These are phyloP conservation scores for Abrostola tripartita DNA, from an alignment of 2,888 invertebrate genomes.

Conservation along the genomic window DNA sequence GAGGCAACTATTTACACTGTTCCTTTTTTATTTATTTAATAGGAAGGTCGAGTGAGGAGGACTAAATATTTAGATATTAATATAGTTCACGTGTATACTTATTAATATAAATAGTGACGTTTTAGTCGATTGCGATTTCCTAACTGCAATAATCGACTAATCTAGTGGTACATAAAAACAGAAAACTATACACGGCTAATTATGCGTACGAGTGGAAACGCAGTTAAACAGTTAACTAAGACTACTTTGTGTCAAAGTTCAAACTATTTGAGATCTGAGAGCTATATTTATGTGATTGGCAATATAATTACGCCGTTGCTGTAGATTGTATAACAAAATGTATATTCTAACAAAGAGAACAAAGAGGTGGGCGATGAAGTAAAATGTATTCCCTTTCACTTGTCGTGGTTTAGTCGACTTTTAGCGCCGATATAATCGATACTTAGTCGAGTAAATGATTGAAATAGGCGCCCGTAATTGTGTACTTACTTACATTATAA, in stretches of 20 bases:
- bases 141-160: conserved; percentile 30
- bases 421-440: conserved; percentile 9
- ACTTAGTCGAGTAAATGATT: conserved; percentile 5
- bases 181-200: conserved; percentile 8
- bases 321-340: conserved; percentile 39
- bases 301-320: conserved; percentile 11
- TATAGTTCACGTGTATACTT: conserved; percentile 17
- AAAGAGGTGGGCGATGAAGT: conserved; percentile 39
- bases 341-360: conserved; percentile 49
- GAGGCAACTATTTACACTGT: conserved; percentile 54
- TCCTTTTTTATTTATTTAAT: conserved; percentile 56
- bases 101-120: conserved; percentile 9
- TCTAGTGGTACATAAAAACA: conserved; percentile 16
- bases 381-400: conserved; percentile 32
- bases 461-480: too few relatives aligned
- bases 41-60: conserved; percentile 62
- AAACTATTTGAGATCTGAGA: conserved; percentile 51
- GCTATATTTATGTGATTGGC: conserved; percentile 15
- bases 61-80: conserved; percentile 40
- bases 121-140: conserved; percentile 28
- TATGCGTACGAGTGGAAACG: conserved; percentile 25
- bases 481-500: too few relatives aligned
- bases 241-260: conserved; percentile 51
- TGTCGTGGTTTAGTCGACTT: conserved; percentile 30
- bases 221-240: conserved; percentile 36